phyloP scores from a whole-genome alignment of 2,888 invertebrate genomes.

The Apantesis nais region DNA sequence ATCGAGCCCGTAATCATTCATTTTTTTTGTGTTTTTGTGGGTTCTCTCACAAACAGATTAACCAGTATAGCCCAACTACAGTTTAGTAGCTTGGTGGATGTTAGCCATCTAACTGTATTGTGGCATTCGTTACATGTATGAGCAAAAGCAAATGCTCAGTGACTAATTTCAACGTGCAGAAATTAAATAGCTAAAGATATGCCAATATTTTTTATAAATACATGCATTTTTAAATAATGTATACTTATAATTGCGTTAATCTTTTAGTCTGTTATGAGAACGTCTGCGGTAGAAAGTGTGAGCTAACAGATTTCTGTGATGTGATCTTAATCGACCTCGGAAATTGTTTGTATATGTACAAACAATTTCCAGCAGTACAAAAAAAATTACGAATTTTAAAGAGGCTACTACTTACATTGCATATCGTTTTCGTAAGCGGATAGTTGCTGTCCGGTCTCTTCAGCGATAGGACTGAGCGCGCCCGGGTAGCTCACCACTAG shows the following conservation, averaged over 20 bases:
- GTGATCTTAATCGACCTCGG: too few species aligned
- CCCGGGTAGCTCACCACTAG: constrained; percentile 72
- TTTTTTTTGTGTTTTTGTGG: too few species aligned
- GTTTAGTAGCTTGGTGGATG: not conserved
- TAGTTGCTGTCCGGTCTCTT: constrained; percentile 76
- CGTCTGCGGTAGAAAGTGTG: not conserved
- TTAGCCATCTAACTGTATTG: not conserved
- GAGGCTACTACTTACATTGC: constrained; percentile 64
- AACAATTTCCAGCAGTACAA: too few species aligned
- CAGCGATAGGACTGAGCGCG: constrained; percentile 78
- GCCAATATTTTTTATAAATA: too few species aligned
- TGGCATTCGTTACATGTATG: not conserved
- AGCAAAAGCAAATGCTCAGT: too few species aligned
- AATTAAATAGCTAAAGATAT: too few species aligned
- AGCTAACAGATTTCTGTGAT: not conserved
- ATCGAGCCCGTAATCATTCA: not conserved
- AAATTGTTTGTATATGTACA: too few species aligned
- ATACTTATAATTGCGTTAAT: not conserved
- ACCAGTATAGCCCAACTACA: too few species aligned
- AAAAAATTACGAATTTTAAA: not conserved
- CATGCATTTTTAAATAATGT: not conserved
- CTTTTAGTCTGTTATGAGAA: not conserved
- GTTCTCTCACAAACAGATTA: not conserved
- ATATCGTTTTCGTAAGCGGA: constrained; percentile 76
- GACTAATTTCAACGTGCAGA: too few species aligned